These are phyloP conservation scores for Frankliniella fusca DNA, from an alignment of 2,888 invertebrate genomes.

Conservation along the genomic window DNA sequence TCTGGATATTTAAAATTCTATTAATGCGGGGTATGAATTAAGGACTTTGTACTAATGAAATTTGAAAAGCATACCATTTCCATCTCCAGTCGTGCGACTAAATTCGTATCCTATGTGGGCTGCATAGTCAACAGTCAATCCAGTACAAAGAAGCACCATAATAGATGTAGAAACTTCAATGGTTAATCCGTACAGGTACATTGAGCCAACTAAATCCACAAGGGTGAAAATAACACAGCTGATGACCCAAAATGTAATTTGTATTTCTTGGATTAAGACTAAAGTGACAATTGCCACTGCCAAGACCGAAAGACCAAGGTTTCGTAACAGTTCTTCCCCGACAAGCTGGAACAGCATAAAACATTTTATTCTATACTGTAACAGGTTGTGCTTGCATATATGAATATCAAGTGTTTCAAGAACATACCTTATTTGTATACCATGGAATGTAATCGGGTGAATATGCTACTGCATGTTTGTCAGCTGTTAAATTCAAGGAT, in stretches of 20 bases:
- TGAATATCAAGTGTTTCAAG: conserved; percentile 30
- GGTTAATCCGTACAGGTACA: conserved; percentile 77
- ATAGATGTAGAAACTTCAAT: conserved; percentile 79
- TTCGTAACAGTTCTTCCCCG: conserved; percentile 68
- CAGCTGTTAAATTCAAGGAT: background rate
- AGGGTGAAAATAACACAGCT: conserved; percentile 69
- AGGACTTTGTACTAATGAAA: background rate
- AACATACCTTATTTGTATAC: conserved; percentile 19
- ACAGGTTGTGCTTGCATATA: conserved; percentile 49
- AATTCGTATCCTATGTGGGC: conserved; percentile 78
- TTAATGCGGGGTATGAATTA: background rate
- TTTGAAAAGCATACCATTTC: conserved; percentile 40
- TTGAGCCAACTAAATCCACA: conserved; percentile 68
- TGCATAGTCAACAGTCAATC: conserved; percentile 79
- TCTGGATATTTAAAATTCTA: conserved; percentile 25
- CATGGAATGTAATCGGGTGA: conserved; percentile 20
- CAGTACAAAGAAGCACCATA: conserved; percentile 72
- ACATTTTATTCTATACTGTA: conserved; percentile 30
- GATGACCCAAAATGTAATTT: conserved; percentile 75
- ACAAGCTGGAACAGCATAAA: conserved; percentile 53
- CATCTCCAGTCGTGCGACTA: conserved; percentile 57
- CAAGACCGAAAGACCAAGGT: conserved; percentile 67
- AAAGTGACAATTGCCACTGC: conserved; percentile 76
- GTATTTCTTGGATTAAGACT: conserved; percentile 68
- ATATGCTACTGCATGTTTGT: background rate